Conservation (phyloP, 2,797 vertebrate genomes). For the Alosa sapidissima region DNA sequence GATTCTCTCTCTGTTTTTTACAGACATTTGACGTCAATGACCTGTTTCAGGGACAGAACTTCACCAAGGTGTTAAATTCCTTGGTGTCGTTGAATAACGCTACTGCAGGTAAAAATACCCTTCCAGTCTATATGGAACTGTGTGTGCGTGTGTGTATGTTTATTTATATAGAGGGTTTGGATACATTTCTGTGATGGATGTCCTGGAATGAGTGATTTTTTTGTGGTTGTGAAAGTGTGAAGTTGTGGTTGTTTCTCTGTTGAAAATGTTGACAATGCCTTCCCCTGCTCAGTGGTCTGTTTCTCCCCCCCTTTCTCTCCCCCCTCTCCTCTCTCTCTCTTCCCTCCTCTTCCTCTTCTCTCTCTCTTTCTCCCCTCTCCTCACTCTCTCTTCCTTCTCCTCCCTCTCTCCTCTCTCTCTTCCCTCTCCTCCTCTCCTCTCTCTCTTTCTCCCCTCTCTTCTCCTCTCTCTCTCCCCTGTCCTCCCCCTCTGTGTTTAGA, state of each 20-base stretch:
- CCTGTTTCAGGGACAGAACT: conserved; percentile 94
- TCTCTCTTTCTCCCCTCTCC: neutral
- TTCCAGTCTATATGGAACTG: neutral
- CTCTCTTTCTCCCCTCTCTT: neutral
- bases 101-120: conserved; percentile 85
- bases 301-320: neutral
- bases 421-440: conserved; percentile 1
- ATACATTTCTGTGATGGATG: neutral
- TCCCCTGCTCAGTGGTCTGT: neutral
- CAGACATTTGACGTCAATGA: conserved; percentile 98
- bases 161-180: neutral
- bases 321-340: neutral
- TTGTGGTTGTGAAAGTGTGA: conserved; percentile 14
- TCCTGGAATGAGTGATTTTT: neutral
- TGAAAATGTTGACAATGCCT: neutral
- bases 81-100: conserved; percentile 95
- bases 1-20: conserved; percentile 34
- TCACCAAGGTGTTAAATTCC: conserved; percentile 93
- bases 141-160: conserved; percentile 7
- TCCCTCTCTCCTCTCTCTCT: conserved; percentile 12
- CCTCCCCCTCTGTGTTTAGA: conserved; percentile 67
- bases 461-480: neutral
- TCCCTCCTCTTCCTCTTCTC: neutral
- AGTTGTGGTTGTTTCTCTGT: neutral
- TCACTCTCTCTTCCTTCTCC: neutral